Evolutionary conservation across 2,888 invertebrate genomes (phyloP).

Genomic region (Pristionchus entomophagus): DNA sequence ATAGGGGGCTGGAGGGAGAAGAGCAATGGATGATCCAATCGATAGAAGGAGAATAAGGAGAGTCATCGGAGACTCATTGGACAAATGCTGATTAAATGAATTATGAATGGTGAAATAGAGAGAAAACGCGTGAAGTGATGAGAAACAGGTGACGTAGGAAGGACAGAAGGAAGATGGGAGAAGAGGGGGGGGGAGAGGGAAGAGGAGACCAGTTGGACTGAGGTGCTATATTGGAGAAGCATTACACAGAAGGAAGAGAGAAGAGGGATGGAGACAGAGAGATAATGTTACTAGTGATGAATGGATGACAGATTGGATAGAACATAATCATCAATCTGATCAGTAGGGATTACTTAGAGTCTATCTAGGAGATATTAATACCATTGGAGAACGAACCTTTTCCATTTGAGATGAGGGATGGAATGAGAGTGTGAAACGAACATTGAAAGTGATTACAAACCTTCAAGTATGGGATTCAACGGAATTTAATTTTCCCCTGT

Average conservation of each 20-base stretch:
- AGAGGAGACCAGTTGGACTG: background rate
- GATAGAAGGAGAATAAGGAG: background rate
- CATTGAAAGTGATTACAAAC: background rate
- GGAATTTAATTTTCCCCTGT: background rate
- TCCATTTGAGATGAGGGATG: background rate
- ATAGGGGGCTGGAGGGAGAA: slow-evolving; percentile 27
- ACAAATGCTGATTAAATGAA: background rate
- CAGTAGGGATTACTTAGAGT: too few species aligned
- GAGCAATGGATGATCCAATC: background rate
- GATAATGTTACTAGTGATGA: slow-evolving; percentile 24
- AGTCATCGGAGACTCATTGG: background rate
- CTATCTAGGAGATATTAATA: background rate
- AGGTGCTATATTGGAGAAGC: slow-evolving; percentile 35
- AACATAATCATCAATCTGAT: background rate
- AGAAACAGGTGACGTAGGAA: background rate
- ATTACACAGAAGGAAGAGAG: background rate
- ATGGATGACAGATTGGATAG: slow-evolving; percentile 30
- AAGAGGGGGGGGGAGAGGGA: background rate
- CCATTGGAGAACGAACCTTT: background rate
- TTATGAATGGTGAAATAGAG: slow-evolving; percentile 15
- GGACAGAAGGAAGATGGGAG: background rate
- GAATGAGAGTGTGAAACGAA: background rate
- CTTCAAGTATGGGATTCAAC: background rate
- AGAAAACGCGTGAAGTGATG: background rate
- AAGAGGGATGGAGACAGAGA: background rate